Base-by-base conservation (phyloP, 1,140 invertebrate species). In the Brachionus rotundiformis region DNA sequence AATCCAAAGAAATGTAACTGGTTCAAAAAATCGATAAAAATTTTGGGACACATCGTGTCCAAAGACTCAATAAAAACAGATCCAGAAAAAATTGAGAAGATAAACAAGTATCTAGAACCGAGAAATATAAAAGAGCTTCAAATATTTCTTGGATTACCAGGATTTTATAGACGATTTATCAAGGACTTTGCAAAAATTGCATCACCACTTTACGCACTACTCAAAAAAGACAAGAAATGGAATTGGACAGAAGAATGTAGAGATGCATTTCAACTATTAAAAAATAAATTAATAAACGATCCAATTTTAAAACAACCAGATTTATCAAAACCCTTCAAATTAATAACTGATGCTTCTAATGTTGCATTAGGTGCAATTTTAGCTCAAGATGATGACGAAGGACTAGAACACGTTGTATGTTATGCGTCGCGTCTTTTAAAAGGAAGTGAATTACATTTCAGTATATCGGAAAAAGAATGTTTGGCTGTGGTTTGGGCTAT, bases 401-500 rank as follows among this genome's bases (percentile, higher is more conserved):
- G 41, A 80, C 31, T 1, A 59, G 76, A 80, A 63, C 19, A 47
- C 7, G 47, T 80, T 11, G 25, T 59, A n/a, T 23, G 0, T 36
- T 80, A 80, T 44, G 89, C 88, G 1, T 87, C 88, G 82, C 81
- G 88, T 8, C 81, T 85, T 1, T 77, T 90, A 6, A 85, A 82
- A 3, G 36, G 61, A 1, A 83, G 87, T 2, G 90, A 91, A 84
- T 79, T 76, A 47, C 88, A 89, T 33, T 90, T 88, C 82, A 83
- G 82, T 3, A 84, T 85, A 11, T 88, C 87, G 0, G 88, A 91
- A 84, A 83, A 88, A 82, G 89, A 91, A 87, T 84, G 89, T 59
- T 82, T 91, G 19, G 89, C 89, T 3, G 86, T 91, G 10, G 83
- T 90, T 7, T 86, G 85, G 86, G 86, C 85, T 0, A 84, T 90